phyloP scores from a whole-genome alignment of 2,113 vertebrate species.

The Seriola quinqueradiata region DNA sequence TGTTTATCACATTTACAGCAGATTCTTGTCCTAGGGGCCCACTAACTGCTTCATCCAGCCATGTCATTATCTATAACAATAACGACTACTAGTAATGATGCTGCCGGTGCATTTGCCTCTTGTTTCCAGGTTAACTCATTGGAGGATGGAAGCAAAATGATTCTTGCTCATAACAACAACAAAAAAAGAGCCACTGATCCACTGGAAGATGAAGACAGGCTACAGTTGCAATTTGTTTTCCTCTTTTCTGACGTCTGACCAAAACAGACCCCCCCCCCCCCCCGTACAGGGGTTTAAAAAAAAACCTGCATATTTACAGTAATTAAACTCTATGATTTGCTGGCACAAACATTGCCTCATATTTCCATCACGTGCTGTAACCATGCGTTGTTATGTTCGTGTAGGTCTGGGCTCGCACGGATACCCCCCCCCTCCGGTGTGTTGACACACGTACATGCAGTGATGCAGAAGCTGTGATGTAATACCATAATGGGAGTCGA shows the following conservation, averaged over 20 bases:
- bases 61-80: neutral
- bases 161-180: neutral
- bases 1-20: neutral
- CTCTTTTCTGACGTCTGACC: neutral
- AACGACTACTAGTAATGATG: neutral
- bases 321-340: neutral
- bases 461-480: conserved; percentile 78
- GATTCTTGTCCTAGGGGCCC: too few species aligned
- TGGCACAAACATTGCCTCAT: conserved; percentile 22
- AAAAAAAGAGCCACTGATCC: too few species aligned
- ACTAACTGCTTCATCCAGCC: neutral
- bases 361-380: conserved; percentile 59
- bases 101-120: neutral
- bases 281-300: neutral
- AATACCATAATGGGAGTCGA: conserved; percentile 52
- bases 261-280: neutral
- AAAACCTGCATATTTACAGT: too few species aligned
- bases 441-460: conserved; percentile 67
- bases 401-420: neutral
- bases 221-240: neutral
- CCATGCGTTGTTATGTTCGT: conserved; percentile 37
- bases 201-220: neutral
- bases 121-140: conserved; percentile 49
- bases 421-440: conserved; percentile 56
- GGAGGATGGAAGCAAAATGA: neutral